Evolutionary conservation across 2,888 invertebrate species (phyloP), one percentile per base, ranked within the genome.

Genomic region (Noctuana brunneofusca): DNA sequence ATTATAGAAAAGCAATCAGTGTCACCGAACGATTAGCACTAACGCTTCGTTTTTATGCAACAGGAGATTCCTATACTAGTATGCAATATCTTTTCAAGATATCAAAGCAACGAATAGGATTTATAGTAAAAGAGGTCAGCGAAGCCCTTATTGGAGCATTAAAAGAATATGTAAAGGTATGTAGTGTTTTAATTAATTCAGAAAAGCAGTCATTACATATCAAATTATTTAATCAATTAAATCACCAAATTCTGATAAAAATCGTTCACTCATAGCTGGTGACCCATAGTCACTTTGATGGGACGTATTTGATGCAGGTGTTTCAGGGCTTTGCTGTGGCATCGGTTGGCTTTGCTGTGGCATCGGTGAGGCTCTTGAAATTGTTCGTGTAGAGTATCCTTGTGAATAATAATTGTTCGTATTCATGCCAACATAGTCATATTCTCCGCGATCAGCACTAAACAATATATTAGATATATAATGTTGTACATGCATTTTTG

Each of bases 401-500:
- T 8, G 12, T 11, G 8, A 32, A 32, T 1, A 11, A 12, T 9
- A 5, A 8, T 12, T 5, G 32, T 27, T 27, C 27, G 12, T 32
- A 11, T 12, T 12, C 8, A 11, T 32, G 2, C 32, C 32, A 9
- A 32, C 32, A 32, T 32, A 27, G 27, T 27, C 27, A 32, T 56
- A 56, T 18, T 56, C 55, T 65, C 66, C 68, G 57, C 66, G 68
- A 68, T 68, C 68, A 65, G 66, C 68, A 67, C 67, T 67, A 58
- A 68, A 68, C 62, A 68, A 67, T 65, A 68, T 67, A 63, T 68
- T 67, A 50, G 68, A 68, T 65, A 68, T 68, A 43, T 67, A 65
- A 65, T 66, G 65, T 14, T 68, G 66, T 62, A 67, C 68, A 56
- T 41, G 41, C 3, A 66, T 66, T 32, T 32, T 32, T 32, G 32